Conservation (phyloP, 1,140 invertebrate species). For the Agraylea sexmaculata region DNA sequence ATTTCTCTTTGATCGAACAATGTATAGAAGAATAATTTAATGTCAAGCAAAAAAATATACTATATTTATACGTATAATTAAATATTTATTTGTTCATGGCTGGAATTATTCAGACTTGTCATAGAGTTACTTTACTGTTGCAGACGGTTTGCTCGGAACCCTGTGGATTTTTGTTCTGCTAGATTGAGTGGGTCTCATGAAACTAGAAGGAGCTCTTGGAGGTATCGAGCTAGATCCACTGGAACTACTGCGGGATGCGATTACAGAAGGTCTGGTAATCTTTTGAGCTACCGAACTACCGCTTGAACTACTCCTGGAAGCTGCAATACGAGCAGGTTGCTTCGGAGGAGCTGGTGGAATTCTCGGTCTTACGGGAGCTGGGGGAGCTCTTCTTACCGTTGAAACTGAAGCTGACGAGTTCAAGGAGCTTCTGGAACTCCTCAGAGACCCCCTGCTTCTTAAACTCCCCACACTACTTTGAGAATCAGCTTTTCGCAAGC, state of each 20-base stretch:
- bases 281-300: conserved; percentile 50
- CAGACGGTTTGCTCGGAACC: conserved; percentile 10
- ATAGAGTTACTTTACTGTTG: conserved; percentile 17
- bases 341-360: conserved; percentile 30
- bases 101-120: no score
- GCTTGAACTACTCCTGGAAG: conserved; percentile 58
- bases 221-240: conserved; percentile 14
- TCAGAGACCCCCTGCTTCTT: conserved; percentile 51
- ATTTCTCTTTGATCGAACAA: no score
- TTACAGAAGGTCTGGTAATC: conserved; percentile 25
- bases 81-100: no score
- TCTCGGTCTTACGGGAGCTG: conserved; percentile 32
- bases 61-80: no score
- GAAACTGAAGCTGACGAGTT: conserved; percentile 71
- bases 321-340: conserved; percentile 39
- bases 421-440: conserved; percentile 68
- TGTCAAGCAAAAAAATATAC: no score
- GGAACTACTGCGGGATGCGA: conserved; percentile 23
- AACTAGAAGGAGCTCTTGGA: conserved; percentile 30
- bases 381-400: conserved; percentile 55
- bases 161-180: conserved; percentile 22
- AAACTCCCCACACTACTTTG: conserved; percentile 20
- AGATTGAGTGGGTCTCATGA: conserved; percentile 45
- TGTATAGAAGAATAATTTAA: no score
- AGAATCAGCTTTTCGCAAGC: conserved; percentile 19